Evolutionary conservation across 2,113 vertebrate species (phyloP).

Genomic region (Carassius carassius): DNA sequence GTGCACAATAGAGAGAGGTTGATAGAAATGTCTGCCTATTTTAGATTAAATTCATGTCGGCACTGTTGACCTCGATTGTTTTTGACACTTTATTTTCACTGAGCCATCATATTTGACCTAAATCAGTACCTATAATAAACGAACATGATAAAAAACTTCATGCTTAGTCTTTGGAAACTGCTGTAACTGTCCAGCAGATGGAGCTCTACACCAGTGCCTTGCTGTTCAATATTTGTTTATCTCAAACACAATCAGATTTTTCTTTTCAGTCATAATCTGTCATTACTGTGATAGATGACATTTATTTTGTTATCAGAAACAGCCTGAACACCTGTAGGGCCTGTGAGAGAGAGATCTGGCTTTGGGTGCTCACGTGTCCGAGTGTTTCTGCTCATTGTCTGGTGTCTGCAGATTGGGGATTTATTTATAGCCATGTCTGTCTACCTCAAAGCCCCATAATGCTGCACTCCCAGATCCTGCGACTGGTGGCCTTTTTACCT

Average conservation of each 20-base stretch:
- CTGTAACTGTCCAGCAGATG: slow-evolving; percentile 43
- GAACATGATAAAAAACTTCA: not conserved
- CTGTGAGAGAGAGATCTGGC: not conserved
- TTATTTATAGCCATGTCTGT: slow-evolving; percentile 33
- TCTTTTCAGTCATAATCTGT: not conserved
- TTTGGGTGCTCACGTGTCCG: not conserved
- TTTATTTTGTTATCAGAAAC: not conserved
- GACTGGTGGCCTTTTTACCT: slow-evolving; percentile 12
- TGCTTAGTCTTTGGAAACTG: not conserved
- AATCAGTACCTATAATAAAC: not conserved
- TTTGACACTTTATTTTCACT: not conserved
- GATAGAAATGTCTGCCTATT: not conserved
- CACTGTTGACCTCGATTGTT: not conserved
- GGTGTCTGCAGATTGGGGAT: slow-evolving; percentile 21
- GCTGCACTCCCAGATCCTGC: slow-evolving; percentile 2
- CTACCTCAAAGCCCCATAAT: slow-evolving; percentile 16
- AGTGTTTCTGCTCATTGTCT: slow-evolving; percentile 9
- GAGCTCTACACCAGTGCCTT: not conserved
- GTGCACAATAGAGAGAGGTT: not conserved
- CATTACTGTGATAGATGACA: not conserved
- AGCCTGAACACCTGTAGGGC: not conserved
- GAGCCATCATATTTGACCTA: not conserved
- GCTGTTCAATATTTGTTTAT: not conserved
- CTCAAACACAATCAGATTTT: not conserved
- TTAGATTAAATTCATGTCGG: not conserved